Conservation (phyloP, 2,888 invertebrate species). For the Ormyrus pomaceus region DNA sequence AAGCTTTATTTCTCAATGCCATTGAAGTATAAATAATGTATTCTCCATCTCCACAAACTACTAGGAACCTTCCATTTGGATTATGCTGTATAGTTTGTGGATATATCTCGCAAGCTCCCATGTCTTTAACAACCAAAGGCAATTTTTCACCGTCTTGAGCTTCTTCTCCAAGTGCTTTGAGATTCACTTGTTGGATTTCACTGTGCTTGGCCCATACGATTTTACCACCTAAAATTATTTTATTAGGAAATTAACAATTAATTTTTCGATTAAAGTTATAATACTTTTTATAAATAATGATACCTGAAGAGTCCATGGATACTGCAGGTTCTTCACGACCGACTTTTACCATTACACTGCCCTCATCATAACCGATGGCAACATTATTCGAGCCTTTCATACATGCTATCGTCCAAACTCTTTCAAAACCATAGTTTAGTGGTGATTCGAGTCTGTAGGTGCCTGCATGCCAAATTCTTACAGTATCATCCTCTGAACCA, state of each 20-base stretch:
- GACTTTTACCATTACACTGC: constrained; percentile 96
- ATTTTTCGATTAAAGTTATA: too few species aligned
- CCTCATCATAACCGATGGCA: constrained; percentile 97
- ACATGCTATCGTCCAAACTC: constrained; percentile 97
- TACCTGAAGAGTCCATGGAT: constrained; percentile 94
- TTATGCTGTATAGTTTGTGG: constrained; percentile 99
- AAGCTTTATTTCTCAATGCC: constrained; percentile 99
- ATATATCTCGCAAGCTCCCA: constrained; percentile 99
- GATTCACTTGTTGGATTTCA: constrained; percentile 97
- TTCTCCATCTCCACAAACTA: constrained; percentile 99
- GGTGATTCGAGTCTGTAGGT: constrained; percentile 98
- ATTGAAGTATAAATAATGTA: constrained; percentile 99
- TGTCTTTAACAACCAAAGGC: constrained; percentile 96
- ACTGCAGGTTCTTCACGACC: constrained; percentile 99
- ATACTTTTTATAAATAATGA: neutral
- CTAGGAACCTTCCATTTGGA: constrained; percentile 95
- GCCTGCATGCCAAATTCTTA: constrained; percentile 98
- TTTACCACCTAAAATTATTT: constrained; percentile 86
- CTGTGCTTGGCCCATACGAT: constrained; percentile 99
- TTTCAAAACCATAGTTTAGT: constrained; percentile 97
- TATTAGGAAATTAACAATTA: too few species aligned
- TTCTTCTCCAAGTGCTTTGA: constrained; percentile 90
- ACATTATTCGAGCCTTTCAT: constrained; percentile 97
- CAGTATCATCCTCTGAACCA: constrained; percentile 98
- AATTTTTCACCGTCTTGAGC: constrained; percentile 77